Conservation (phyloP, 2,888 invertebrate species). For the Amphipoea lucens region DNA sequence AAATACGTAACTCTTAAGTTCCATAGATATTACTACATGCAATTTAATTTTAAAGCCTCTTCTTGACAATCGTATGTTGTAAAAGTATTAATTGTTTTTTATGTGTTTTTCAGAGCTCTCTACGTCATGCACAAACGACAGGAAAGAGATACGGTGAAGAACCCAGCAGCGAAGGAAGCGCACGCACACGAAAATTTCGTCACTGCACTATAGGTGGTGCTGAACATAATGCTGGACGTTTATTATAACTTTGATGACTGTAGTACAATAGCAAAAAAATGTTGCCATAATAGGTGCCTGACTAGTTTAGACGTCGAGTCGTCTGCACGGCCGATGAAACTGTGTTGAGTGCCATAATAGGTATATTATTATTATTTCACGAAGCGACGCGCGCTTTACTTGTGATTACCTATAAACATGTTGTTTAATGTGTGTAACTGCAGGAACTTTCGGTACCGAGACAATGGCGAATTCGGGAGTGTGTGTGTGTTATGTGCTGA, state of each 20-base stretch:
- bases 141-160: constrained; percentile 76
- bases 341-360: neutral
- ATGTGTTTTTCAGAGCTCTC: constrained; percentile 79
- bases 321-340: neutral
- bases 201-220: constrained; percentile 71
- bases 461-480: neutral
- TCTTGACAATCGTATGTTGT: neutral
- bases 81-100: neutral
- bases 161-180: constrained; percentile 80
- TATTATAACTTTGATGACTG: neutral
- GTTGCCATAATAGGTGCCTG: constrained; percentile 9
- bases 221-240: neutral
- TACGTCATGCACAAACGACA: constrained; percentile 80
- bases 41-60: neutral
- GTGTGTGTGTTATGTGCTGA: neutral
- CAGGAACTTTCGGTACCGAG: neutral
- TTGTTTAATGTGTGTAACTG: neutral
- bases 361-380: neutral
- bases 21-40: neutral
- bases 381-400: neutral
- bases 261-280: neutral
- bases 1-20: neutral
- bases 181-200: constrained; percentile 83
- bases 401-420: neutral
- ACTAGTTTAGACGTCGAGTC: neutral